Evolutionary conservation across 2,888 invertebrate genomes (phyloP).

Genomic region (Cerceris ruficornis): DNA sequence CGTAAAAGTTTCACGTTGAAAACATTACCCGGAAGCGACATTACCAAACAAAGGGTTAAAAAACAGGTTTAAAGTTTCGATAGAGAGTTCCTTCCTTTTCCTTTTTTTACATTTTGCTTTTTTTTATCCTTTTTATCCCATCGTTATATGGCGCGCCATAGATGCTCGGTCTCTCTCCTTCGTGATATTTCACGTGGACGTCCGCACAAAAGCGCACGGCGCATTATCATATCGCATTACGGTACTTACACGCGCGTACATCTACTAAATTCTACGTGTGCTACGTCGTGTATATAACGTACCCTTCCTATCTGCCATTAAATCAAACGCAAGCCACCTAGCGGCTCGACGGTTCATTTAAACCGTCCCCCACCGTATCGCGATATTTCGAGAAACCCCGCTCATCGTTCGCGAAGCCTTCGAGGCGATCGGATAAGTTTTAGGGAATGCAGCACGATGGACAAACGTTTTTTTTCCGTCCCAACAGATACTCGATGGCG

Average conservation of each 20-base stretch:
- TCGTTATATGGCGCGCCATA: not conserved
- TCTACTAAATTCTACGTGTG: constrained; percentile 57
- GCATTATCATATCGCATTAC: constrained; percentile 60
- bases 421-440: not conserved
- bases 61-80: constrained; percentile 43
- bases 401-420: not conserved
- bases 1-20: not conserved
- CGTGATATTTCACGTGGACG: constrained; percentile 52
- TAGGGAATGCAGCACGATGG: too few relatives aligned
- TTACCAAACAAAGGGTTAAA: constrained; percentile 23
- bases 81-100: not conserved
- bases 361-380: constrained; percentile 1
- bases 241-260: constrained; percentile 57
- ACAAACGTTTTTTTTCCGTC: too few relatives aligned
- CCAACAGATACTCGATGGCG: not conserved
- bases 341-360: constrained; percentile 40
- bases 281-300: constrained; percentile 50
- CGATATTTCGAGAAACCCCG: not conserved
- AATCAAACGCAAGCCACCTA: constrained; percentile 57
- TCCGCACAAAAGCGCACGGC: constrained; percentile 48
- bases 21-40: not conserved
- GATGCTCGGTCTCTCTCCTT: not conserved
- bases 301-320: constrained; percentile 58
- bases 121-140: not conserved
- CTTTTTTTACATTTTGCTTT: not conserved